phyloP scores from a whole-genome alignment of 1,140 invertebrate genomes.

The Archivesica marissinica region DNA sequence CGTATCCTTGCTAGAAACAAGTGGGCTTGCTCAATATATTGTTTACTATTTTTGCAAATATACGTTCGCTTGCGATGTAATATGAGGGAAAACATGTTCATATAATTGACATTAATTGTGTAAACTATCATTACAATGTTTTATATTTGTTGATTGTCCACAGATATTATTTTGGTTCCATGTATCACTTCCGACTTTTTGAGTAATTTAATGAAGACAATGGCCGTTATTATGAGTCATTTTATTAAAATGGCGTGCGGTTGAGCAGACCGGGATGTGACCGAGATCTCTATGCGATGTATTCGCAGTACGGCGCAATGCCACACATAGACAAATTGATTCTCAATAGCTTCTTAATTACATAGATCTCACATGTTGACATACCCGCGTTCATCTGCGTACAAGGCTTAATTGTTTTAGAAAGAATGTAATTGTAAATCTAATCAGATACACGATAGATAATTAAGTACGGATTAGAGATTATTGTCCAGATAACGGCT shows the following conservation, averaged over 20 bases:
- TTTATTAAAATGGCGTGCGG: not conserved
- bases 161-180: too few species aligned
- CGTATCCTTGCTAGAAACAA: too few species aligned
- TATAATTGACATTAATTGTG: too few species aligned
- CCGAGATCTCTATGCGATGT: not conserved
- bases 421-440: slow-evolving; percentile 28
- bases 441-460: slow-evolving; percentile 28
- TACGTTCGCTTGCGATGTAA: too few species aligned
- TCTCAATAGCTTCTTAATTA: slow-evolving; percentile 21
- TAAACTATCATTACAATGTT: too few species aligned
- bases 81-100: too few species aligned
- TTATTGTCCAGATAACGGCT: slow-evolving; percentile 52
- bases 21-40: too few species aligned
- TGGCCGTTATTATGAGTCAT: not conserved
- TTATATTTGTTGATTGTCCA: too few species aligned
- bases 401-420: slow-evolving; percentile 52
- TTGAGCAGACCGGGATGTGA: not conserved
- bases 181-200: too few species aligned
- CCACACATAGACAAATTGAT: slow-evolving; percentile 48
- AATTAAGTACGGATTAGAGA: slow-evolving; percentile 28
- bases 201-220: too few species aligned
- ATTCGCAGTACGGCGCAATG: not conserved
- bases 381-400: slow-evolving; percentile 13
- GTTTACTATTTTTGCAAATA: too few species aligned
- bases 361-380: slow-evolving; percentile 47